Base-by-base conservation (phyloP, 2,113 vertebrate species). In the Spea bombifrons region DNA sequence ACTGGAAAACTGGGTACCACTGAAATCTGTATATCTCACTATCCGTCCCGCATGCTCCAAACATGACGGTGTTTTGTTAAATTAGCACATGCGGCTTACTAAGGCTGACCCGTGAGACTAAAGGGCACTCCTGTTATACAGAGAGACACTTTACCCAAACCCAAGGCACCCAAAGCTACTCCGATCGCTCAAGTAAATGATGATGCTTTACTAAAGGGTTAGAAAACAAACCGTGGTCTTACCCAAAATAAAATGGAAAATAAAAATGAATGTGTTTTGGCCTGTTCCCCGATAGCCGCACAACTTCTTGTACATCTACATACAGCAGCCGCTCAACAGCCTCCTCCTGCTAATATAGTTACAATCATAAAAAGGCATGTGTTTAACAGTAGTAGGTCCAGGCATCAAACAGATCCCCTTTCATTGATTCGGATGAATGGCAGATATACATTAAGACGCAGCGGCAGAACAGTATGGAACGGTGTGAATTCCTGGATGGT, bases 331-430 rank as follows among this genome's bases (percentile, higher is more conserved):
- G 55, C 55, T 59, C 55, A 8, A 13, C 10, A 10, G 10, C 4
- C 15, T 59, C 7, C 55, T 5, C 4, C 15, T 59, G 15, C 55
- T 59, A 59, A 13, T 59, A 59, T 5, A 59, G 55, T 59, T 8
- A 59, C 10, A 30, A 52, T 7, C 6, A 59, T 10, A 59, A 59
- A 59, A 59, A 12, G 3, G 4, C 4, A 59, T 59, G 55, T 8
- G 55, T 59, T 9, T 13, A 59, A 13, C 55, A 12, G 55, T 59
- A 59, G 15, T 59, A 65, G 47, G 49, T 79, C 63, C 69, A 47
- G n/a, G 30, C 53, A 64, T 55, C 73, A 52, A 72, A 72, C 71
- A 66, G 4, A 73, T 79, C 49, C 5, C 70, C 66, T 73, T 80
- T 48, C 53, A 66, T 10, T 16, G 69, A 67, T 30, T 44, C 8